Evolutionary conservation across 2,888 invertebrate genomes (phyloP), one percentile per base, ranked within the genome.

Genomic region (Nomada goodeniana): DNA sequence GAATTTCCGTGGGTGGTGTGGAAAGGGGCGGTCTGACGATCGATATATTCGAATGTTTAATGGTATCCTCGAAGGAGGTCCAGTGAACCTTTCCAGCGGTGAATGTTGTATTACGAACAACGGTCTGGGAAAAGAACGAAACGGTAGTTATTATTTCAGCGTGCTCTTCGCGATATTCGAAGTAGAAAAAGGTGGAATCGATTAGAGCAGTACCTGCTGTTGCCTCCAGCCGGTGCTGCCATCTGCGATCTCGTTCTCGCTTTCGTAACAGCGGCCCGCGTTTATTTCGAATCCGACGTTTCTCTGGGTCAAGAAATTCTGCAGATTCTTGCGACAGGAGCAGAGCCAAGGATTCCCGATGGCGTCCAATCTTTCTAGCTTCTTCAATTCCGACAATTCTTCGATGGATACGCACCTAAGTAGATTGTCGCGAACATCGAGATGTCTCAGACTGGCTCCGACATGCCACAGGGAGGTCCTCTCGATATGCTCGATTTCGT

Each of bases 331-430:
- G 2, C 81, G 84, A 29, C 92, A 92, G 0, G 59, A 74, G 64
- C 92, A 92, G 0, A 75, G 68, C 91, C 91, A 91, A 0, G 91
- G 90, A 82, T 92, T 92, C 7, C 84, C 88, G 0, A 70, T 59
- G 0, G 82, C 82, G 10, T 90, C 89, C 15, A 92, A 18, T 26
- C 83, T 84, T 47, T 89, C 82, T 9, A 92, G 68, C 2, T 80
- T 84, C 10, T 63, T 70, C 20, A 91, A 65, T 15, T 87, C 59
- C 0, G 80, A 26, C 36, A 92, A 29, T 18, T 84, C 75, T 7
- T 89, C 80, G 1, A 80, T 52, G 2, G 86, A 57, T 18, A 92
- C 65, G 71, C 92, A 92, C 15, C 71, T 81, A 7, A 92, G 59
- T 0, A 69, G 79, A 83, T 91, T 92, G n/a, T 80, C 53, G 0